A percentile compares a stretch with the other conserved stretches of the same genome.
phyloP scores from a whole-genome alignment of 2,113 vertebrate species.

The Piprites chloris region DNA sequence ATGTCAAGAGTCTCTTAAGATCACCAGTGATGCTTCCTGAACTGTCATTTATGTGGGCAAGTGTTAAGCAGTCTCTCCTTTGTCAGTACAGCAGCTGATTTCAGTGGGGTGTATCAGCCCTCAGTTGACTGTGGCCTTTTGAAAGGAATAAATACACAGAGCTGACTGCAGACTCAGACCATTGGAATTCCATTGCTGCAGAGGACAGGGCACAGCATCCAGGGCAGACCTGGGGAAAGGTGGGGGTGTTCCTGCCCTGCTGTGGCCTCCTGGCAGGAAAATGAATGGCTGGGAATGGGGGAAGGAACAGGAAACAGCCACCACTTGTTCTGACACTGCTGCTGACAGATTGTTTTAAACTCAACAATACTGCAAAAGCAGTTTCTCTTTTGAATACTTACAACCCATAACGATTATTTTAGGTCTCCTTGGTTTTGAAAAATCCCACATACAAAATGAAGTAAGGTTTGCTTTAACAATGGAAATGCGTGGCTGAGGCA shows the following conservation, averaged over 20 bases:
- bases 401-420: not conserved
- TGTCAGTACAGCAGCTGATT: not conserved
- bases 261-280: not conserved
- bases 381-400: not conserved
- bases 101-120: not conserved
- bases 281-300: not conserved
- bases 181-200: not conserved
- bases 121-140: not conserved
- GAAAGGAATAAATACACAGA: not conserved
- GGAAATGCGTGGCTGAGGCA: not conserved
- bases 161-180: not conserved
- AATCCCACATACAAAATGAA: not conserved
- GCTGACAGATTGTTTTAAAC: not conserved
- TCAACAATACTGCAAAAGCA: not conserved
- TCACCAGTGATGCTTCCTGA: not conserved
- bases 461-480: not conserved
- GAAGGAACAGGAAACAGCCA: not conserved
- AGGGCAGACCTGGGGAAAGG: not conserved
- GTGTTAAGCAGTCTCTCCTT: not conserved
- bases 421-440: not conserved
- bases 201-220: not conserved
- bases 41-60: not conserved
- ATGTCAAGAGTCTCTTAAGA: not conserved
- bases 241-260: not conserved
- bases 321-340: not conserved